Conservation (phyloP, 2,797 vertebrate genomes). For the Crypturellus tataupa region DNA sequence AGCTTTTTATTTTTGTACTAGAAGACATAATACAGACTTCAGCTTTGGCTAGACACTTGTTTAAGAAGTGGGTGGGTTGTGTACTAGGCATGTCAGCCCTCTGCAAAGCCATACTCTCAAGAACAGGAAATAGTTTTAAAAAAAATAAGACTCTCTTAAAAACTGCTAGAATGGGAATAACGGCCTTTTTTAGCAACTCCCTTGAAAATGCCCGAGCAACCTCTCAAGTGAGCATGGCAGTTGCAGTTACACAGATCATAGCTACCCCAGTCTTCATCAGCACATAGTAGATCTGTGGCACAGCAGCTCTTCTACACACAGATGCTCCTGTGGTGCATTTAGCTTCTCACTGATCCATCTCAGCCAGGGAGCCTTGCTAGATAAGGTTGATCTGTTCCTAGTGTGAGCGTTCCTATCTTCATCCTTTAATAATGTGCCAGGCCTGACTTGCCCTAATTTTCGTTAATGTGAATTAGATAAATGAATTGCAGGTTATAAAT, state of each 20-base stretch:
- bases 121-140: neutral
- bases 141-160: neutral
- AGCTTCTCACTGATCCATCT: neutral
- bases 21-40: neutral
- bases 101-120: neutral
- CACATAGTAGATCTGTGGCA: neutral
- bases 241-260: neutral
- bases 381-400: conserved; percentile 35
- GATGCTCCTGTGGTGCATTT: neutral
- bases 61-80: neutral
- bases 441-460: conserved; percentile 59
- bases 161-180: neutral
- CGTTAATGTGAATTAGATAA: conserved; percentile 57
- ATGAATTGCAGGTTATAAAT: conserved; percentile 62
- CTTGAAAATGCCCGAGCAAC: neutral
- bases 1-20: neutral
- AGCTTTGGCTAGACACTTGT: neutral
- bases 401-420: neutral
- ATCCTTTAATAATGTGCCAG: conserved; percentile 23
- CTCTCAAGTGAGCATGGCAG: neutral
- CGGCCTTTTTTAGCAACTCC: neutral
- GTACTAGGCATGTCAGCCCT: neutral
- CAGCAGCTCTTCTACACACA: neutral
- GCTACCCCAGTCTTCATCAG: neutral
- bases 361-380: conserved; percentile 6